phyloP scores from a whole-genome alignment of 2,888 invertebrate species.

The Nephrotoma flavescens region DNA sequence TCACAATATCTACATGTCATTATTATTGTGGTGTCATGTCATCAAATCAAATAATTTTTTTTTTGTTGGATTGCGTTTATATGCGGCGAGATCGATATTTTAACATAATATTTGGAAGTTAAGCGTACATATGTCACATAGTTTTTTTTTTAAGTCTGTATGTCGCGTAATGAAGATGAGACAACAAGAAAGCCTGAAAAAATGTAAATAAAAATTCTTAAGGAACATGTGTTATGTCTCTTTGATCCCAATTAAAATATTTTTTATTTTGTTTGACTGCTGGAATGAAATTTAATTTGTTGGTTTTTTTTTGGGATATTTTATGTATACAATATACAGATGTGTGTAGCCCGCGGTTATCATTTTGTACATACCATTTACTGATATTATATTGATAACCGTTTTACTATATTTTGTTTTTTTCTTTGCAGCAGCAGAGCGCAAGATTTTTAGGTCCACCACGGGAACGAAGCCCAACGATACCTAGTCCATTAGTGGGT shows the following conservation, averaged over 20 bases:
- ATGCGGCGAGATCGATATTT: not conserved
- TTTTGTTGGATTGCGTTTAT: not conserved
- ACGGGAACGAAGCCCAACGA: slow-evolving; percentile 32
- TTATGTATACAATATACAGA: not conserved
- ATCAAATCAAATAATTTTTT: not conserved
- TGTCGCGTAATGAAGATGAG: not conserved
- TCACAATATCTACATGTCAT: not conserved
- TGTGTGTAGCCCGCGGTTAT: not conserved
- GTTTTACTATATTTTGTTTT: not conserved
- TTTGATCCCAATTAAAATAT: not conserved
- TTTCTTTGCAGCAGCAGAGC: slow-evolving; percentile 32
- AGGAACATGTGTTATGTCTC: not conserved
- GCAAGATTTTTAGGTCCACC: slow-evolving; percentile 35
- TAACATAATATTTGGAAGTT: not conserved
- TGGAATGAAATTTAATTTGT: not conserved
- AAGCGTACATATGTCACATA: not conserved
- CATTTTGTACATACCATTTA: not conserved
- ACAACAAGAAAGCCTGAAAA: not conserved
- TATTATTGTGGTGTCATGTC: not conserved
- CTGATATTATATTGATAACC: too few species aligned
- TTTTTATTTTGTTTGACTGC: not conserved
- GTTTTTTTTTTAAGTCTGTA: not conserved
- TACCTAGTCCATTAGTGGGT: slow-evolving; percentile 28
- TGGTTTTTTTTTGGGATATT: not conserved
- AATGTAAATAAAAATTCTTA: not conserved